A percentile compares a stretch with the other conserved stretches of the same genome.
These are phyloP conservation scores for Phengaris alcon DNA, from an alignment of 2,888 invertebrate genomes.

Conservation along the genomic window DNA sequence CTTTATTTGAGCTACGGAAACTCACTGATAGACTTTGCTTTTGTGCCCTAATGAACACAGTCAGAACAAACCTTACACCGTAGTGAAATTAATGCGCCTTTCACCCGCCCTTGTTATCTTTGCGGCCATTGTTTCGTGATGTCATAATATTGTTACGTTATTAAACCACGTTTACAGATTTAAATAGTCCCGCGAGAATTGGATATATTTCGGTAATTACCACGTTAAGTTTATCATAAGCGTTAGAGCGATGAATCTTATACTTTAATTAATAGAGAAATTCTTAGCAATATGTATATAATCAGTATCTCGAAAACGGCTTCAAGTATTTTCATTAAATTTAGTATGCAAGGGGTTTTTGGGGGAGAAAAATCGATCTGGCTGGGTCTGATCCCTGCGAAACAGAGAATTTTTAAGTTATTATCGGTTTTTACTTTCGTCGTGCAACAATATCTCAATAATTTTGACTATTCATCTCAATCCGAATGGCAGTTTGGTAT, in stretches of 20 bases:
- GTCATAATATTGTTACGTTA: conserved; percentile 45
- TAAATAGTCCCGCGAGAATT: neutral
- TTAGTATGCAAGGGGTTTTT: no score
- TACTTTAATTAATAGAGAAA: neutral
- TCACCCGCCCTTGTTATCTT: conserved; percentile 62
- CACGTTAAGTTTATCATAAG: neutral
- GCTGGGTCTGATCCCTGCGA: no score
- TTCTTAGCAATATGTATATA: no score
- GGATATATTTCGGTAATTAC: neutral
- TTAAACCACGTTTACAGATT: conserved; percentile 30
- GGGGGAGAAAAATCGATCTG: no score
- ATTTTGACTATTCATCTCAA: no score
- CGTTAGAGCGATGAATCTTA: neutral
- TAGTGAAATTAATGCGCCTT: conserved; percentile 63
- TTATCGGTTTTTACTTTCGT: no score
- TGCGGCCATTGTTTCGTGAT: conserved; percentile 60
- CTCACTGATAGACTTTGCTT: conserved; percentile 67
- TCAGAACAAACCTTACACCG: conserved; percentile 63
- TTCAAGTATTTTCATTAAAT: no score
- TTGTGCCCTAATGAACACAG: conserved; percentile 72
- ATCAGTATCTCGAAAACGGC: no score
- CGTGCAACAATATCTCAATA: no score
- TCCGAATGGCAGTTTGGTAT: no score
- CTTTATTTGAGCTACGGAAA: conserved; percentile 63
- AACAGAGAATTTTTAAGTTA: no score